phyloP scores from a whole-genome alignment of 2,888 invertebrate genomes.

The Lagria hirta region DNA sequence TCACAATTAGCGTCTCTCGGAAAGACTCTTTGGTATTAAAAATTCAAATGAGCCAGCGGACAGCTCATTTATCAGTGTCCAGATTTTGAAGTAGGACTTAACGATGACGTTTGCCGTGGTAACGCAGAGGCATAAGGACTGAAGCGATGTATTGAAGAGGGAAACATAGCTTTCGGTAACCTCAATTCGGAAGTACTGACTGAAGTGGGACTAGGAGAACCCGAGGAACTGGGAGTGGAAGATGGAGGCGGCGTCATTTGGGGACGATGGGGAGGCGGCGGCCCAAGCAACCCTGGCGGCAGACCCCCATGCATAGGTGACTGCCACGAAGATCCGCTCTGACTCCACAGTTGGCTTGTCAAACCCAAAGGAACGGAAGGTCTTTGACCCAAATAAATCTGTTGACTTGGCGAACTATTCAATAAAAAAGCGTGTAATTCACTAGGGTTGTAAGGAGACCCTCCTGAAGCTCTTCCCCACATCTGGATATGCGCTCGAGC shows the following conservation, averaged over 20 bases:
- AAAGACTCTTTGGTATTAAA: slow-evolving; percentile 48
- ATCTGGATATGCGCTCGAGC: slow-evolving; percentile 57
- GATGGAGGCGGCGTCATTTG: slow-evolving; percentile 54
- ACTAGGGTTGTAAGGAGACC: slow-evolving; percentile 58
- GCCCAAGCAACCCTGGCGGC: slow-evolving; percentile 52
- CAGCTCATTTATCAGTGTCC: slow-evolving; percentile 39
- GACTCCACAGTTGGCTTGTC: slow-evolving; percentile 55
- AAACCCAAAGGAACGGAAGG: slow-evolving; percentile 49
- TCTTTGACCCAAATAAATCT: slow-evolving; percentile 49
- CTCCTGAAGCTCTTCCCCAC: slow-evolving; percentile 54
- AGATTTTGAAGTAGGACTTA: slow-evolving; percentile 41
- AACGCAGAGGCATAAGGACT: slow-evolving; percentile 52
- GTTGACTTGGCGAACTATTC: slow-evolving; percentile 47
- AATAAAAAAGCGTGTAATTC: slow-evolving; percentile 53
- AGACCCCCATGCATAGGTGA: slow-evolving; percentile 49
- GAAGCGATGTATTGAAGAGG: slow-evolving; percentile 53
- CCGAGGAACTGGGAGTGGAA: slow-evolving; percentile 61
- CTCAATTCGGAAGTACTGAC: slow-evolving; percentile 50
- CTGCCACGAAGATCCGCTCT: slow-evolving; percentile 47
- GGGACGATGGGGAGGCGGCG: slow-evolving; percentile 49
- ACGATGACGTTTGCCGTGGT: slow-evolving; percentile 35
- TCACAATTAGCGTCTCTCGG: slow-evolving; percentile 39
- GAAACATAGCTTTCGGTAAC: slow-evolving; percentile 55
- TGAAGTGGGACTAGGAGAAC: slow-evolving; percentile 60
- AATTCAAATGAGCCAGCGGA: slow-evolving; percentile 9